Base-by-base conservation (phyloP, 2,113 vertebrate species). In the Epinephelus moara region DNA sequence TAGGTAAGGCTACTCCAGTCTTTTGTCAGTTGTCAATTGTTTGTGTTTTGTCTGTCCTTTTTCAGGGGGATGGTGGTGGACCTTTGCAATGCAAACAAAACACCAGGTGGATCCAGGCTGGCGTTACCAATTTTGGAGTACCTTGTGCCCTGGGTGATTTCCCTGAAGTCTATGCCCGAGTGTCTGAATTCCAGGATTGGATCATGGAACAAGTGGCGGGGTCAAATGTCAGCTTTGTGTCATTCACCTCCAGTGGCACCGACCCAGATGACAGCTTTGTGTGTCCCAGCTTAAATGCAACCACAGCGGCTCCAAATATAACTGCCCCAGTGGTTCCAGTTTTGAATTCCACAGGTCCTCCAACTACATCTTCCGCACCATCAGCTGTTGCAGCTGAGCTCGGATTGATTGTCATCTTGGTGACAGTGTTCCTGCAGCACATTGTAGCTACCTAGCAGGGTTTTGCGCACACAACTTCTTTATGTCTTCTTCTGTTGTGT, bases 21-120 rank as follows among this genome's bases (percentile, higher is more conserved):
- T 50, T 37, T 37, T 37, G 33, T 37, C 23, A 27, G 8, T 1
- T 19, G 21, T 47, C 1, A 21, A 7, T 30, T 49, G 1, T 18
- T 37, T 76, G 11, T 62, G 18, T 57, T 45, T 81, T 42, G 53
- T 59, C 14, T 71, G 62, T 93, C 50, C 27, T 42, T 66, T 70
- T 82, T 72, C 61, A 98, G 97, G 97, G 97, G 27, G 97, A 99
- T 56, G 98, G 97, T 12, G 97, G 97, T 21, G 97, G 97, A 62
- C 97, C 97, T 30, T 45, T 98, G 72, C 96, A 97, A 84, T 96
- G 95, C 84, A 90, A 89, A 88, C 95, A 97, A 90, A 91, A 91
- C 80, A 95, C 91, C 72, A 6, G 2, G 13, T 98, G 97, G 97
- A 94, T 97, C 82, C 96, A 97, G 81, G 94, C 94, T 42, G 97